phyloP scores from a whole-genome alignment of 2,113 vertebrate species.

The Gasterosteus aculeatus region DNA sequence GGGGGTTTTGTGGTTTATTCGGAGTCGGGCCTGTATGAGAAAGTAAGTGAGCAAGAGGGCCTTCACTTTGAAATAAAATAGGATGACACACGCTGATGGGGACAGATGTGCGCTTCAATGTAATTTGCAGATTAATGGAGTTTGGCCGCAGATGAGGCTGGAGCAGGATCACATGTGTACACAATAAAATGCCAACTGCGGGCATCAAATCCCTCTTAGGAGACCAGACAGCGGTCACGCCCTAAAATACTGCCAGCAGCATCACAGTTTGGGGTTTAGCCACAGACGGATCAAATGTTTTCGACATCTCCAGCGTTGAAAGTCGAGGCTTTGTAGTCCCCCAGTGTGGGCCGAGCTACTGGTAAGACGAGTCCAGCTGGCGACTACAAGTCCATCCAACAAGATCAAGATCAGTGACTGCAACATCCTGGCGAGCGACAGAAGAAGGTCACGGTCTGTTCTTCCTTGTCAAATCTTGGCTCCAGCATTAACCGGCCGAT shows the following conservation, averaged over 20 bases:
- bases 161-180: conserved; percentile 33
- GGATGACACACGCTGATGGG: conserved; percentile 50
- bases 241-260: conserved; percentile 48
- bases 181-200: conserved; percentile 43
- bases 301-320: conserved; percentile 30
- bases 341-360: conserved; percentile 10
- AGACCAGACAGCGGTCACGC: conserved; percentile 32
- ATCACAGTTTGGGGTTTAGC: conserved; percentile 39
- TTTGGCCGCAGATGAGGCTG: conserved; percentile 63
- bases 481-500: background rate
- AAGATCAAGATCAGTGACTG: too few species aligned
- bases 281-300: conserved; percentile 38
- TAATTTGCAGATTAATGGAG: conserved; percentile 60
- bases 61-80: conserved; percentile 58
- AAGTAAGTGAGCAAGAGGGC: conserved; percentile 10
- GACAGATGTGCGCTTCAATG: conserved; percentile 62
- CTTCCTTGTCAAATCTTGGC: too few species aligned
- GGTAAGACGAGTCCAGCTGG: conserved; percentile 24
- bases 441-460: too few species aligned
- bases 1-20: conserved; percentile 35
- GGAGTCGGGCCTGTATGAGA: conserved; percentile 18
- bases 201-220: conserved; percentile 41
- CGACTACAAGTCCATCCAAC: background rate
- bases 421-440: too few species aligned
- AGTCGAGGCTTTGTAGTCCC: conserved; percentile 21